phyloP scores from a whole-genome alignment of 1,140 invertebrate species.

The Antheraea mylitta region DNA sequence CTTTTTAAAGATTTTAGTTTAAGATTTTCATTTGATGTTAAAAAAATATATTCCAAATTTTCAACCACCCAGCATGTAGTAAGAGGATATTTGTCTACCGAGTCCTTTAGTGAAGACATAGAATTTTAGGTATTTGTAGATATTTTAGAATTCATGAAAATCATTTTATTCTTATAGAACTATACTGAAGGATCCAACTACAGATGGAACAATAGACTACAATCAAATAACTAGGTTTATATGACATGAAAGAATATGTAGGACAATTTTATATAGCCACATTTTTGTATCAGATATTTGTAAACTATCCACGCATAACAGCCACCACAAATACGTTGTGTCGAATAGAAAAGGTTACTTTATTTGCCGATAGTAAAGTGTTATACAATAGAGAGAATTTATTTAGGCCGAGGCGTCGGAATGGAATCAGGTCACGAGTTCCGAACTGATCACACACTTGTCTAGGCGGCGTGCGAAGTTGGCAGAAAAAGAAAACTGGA shows the following conservation, averaged over 20 bases:
- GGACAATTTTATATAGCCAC: neutral
- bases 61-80: too few species aligned
- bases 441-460: neutral
- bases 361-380: conserved; percentile 2
- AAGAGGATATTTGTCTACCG: too few species aligned
- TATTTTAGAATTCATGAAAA: too few species aligned
- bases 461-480: neutral
- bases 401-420: neutral
- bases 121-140: too few species aligned
- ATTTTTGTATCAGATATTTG: neutral
- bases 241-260: neutral
- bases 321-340: neutral
- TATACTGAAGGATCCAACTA: too few species aligned
- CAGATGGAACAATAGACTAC: too few species aligned
- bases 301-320: neutral
- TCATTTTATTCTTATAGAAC: too few species aligned
- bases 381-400: conserved; percentile 2
- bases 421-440: conserved; percentile 3
- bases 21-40: too few species aligned
- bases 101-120: too few species aligned
- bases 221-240: too few species aligned
- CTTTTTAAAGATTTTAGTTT: too few species aligned
- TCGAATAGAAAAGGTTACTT: neutral
- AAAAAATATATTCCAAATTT: too few species aligned
- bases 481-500: conserved; percentile 1